Conservation (phyloP, 2,113 vertebrate genomes). For the Pitta sordida region DNA sequence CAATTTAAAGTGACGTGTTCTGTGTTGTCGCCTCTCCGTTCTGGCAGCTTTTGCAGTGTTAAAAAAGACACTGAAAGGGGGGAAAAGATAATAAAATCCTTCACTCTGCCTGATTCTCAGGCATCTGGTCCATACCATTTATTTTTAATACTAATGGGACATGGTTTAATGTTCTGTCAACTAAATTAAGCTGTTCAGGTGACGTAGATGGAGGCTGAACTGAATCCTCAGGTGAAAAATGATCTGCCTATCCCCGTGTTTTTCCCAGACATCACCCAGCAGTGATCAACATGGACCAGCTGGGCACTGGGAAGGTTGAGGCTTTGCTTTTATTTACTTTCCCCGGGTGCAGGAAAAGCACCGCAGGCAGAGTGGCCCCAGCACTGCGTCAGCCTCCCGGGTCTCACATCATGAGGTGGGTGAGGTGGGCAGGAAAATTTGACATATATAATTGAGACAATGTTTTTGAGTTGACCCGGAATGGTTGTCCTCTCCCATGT, state of each 20-base stretch:
- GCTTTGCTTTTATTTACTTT: not conserved
- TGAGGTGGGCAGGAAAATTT: not conserved
- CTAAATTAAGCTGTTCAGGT: conserved; percentile 40
- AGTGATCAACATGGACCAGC: not conserved
- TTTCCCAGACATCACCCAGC: not conserved
- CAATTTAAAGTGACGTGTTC: not conserved
- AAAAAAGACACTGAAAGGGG: not conserved
- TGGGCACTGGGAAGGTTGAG: not conserved
- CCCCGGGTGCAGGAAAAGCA: not conserved
- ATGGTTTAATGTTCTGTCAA: conserved; percentile 31
- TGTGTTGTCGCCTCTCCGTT: not conserved
- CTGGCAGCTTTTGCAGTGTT: conserved; percentile 11
- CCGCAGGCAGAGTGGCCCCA: not conserved
- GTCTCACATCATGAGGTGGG: accelerated
- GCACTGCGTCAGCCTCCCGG: accelerated
- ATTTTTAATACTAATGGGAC: conserved; percentile 61
- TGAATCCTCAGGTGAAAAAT: conserved; percentile 46
- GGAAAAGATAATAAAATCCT: not conserved
- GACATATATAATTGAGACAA: accelerated
- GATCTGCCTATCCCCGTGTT: not conserved
- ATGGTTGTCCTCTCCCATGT: not conserved
- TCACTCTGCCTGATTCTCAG: not conserved
- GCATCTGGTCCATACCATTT: conserved; percentile 40
- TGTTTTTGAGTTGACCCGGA: not conserved
- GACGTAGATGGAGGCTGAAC: conserved; percentile 32